Evolutionary conservation across 2,888 invertebrate species (phyloP).

Genomic region (Aspidiotus rigidus): DNA sequence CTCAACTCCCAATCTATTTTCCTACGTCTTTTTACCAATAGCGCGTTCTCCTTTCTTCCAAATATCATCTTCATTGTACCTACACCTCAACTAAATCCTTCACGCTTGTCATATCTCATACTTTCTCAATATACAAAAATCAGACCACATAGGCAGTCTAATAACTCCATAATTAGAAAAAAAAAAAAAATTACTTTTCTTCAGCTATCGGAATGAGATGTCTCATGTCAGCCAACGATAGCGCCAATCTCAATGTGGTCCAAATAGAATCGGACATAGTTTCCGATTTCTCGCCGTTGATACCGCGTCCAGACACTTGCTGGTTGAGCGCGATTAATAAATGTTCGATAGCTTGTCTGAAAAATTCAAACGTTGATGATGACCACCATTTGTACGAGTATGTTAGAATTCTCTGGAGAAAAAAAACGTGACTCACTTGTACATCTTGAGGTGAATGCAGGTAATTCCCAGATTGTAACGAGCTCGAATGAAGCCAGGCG

Average conservation of each 20-base stretch:
- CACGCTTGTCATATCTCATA: too few relatives aligned
- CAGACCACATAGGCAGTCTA: too few relatives aligned
- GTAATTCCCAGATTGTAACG: slow-evolving; percentile 96
- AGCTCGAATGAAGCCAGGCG: slow-evolving; percentile 93
- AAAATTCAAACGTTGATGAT: slow-evolving; percentile 35
- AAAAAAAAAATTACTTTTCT: slow-evolving; percentile 43
- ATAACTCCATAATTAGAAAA: not conserved
- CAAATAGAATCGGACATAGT: slow-evolving; percentile 85
- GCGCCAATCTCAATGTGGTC: slow-evolving; percentile 73
- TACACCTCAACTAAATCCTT: too few relatives aligned
- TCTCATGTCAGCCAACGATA: slow-evolving; percentile 61
- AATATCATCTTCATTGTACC: too few relatives aligned
- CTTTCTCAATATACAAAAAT: too few relatives aligned
- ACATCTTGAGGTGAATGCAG: slow-evolving; percentile 89
- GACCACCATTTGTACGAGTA: not conserved
- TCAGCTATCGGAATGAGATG: slow-evolving; percentile 51
- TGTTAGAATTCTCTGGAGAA: not conserved
- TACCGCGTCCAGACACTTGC: slow-evolving; percentile 66
- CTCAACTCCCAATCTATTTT: too few relatives aligned
- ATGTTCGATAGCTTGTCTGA: slow-evolving; percentile 88
- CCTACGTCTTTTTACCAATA: too few relatives aligned
- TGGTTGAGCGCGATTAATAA: slow-evolving; percentile 85
- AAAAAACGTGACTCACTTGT: slow-evolving; percentile 48
- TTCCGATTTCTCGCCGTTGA: slow-evolving; percentile 41
- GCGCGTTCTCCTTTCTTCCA: too few relatives aligned